phyloP scores from a whole-genome alignment of 2,888 invertebrate species.

The Drosophila formosana region DNA sequence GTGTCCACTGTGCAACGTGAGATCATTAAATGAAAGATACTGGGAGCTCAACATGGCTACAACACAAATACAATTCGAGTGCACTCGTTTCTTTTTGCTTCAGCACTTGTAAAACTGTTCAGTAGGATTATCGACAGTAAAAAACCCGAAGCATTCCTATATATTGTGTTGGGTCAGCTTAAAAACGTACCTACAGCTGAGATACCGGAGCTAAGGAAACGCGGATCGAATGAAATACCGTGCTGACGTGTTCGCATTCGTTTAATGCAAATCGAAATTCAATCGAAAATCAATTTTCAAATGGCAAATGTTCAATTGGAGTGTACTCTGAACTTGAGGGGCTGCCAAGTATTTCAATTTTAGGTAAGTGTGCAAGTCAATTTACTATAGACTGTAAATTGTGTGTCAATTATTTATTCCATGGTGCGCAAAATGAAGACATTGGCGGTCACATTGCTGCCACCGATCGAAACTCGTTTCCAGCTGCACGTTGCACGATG shows the following conservation, averaged over 20 bases:
- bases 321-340: constrained; percentile 40
- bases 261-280: constrained; percentile 13
- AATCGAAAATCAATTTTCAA: constrained; percentile 22
- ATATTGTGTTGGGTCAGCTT: not conserved
- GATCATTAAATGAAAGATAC: constrained; percentile 5
- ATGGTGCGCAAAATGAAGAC: constrained; percentile 14
- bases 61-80: not conserved
- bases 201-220: not conserved
- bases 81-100: not conserved
- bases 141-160: not conserved
- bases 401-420: constrained; percentile 51
- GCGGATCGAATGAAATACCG: constrained; percentile 6
- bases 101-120: not conserved
- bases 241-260: constrained; percentile 2
- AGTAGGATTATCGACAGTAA: not conserved
- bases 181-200: not conserved
- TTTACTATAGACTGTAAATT: constrained; percentile 34
- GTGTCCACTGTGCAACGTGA: not conserved
- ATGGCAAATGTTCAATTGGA: constrained; percentile 9
- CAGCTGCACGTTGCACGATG: not conserved
- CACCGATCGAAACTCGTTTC: constrained; percentile 29
- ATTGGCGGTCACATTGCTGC: constrained; percentile 6
- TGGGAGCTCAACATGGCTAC: not conserved
- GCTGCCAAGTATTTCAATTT: constrained; percentile 37
- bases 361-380: constrained; percentile 7